phyloP scores from a whole-genome alignment of 2,113 vertebrate species.

The Chaetops frenatus region DNA sequence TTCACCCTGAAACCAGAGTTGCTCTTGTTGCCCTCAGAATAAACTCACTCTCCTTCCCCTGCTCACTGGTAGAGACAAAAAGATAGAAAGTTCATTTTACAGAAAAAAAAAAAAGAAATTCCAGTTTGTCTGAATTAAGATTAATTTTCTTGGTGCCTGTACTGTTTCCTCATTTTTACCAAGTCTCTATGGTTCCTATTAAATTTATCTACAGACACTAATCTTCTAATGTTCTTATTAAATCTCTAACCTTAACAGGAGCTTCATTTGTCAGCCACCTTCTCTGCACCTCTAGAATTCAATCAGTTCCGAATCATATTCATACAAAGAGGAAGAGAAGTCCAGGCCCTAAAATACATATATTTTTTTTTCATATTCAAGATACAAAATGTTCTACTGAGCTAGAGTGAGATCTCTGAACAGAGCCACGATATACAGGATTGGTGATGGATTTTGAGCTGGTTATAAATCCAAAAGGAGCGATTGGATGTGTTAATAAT shows the following conservation, averaged over 20 bases:
- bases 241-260: background rate
- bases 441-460: background rate
- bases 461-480: background rate
- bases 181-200: background rate
- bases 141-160: background rate
- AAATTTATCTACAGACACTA: background rate
- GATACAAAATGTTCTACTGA: background rate
- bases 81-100: background rate
- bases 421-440: background rate
- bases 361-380: background rate
- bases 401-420: background rate
- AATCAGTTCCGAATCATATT: background rate
- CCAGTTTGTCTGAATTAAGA: background rate
- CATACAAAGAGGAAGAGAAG: background rate
- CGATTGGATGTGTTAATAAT: background rate
- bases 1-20: background rate
- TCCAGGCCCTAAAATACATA: background rate
- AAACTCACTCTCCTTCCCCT: background rate
- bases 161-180: background rate
- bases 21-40: background rate
- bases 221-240: background rate
- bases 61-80: background rate
- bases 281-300: background rate
- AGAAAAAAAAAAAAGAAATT: conserved; percentile 34
- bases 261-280: background rate